phyloP scores from a whole-genome alignment of 2,888 invertebrate species.

The Ormyrus pomaceus region DNA sequence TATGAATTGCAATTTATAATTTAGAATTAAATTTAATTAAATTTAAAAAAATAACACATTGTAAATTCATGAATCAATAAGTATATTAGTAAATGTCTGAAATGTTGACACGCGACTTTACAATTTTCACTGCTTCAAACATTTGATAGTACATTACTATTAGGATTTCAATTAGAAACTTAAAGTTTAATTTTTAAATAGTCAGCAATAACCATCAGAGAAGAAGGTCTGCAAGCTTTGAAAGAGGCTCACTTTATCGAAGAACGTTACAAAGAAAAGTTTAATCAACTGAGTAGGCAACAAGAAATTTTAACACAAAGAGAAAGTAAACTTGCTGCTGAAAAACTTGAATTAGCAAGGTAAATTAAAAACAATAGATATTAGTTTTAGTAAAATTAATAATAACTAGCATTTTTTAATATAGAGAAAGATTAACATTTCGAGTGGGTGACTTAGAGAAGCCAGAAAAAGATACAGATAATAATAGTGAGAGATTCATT shows the following conservation, averaged over 20 bases:
- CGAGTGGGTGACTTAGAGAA: constrained; percentile 62
- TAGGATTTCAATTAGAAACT: not conserved
- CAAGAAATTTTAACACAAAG: constrained; percentile 66
- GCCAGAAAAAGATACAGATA: constrained; percentile 63
- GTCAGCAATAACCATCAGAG: constrained; percentile 68
- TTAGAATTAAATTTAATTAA: not conserved
- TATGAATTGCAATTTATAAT: not conserved
- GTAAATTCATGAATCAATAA: too few relatives aligned
- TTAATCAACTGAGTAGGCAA: constrained; percentile 65
- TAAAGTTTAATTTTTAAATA: constrained; percentile 45
- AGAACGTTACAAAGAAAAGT: constrained; percentile 66
- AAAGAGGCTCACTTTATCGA: constrained; percentile 68
- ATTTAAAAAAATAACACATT: too few relatives aligned
- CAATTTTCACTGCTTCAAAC: too few relatives aligned
- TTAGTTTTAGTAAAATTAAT: constrained; percentile 20
- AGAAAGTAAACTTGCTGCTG: constrained; percentile 67
- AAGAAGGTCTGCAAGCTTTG: constrained; percentile 69
- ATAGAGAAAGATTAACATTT: constrained; percentile 64
- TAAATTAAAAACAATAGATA: constrained; percentile 54
- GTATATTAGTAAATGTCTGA: too few relatives aligned
- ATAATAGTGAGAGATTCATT: constrained; percentile 5
- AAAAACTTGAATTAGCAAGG: constrained; percentile 68
- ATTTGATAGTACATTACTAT: too few relatives aligned
- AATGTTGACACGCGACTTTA: too few relatives aligned
- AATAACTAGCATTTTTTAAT: constrained; percentile 7